Conservation (phyloP, 2,888 invertebrate species). For the Xanthia togata region DNA sequence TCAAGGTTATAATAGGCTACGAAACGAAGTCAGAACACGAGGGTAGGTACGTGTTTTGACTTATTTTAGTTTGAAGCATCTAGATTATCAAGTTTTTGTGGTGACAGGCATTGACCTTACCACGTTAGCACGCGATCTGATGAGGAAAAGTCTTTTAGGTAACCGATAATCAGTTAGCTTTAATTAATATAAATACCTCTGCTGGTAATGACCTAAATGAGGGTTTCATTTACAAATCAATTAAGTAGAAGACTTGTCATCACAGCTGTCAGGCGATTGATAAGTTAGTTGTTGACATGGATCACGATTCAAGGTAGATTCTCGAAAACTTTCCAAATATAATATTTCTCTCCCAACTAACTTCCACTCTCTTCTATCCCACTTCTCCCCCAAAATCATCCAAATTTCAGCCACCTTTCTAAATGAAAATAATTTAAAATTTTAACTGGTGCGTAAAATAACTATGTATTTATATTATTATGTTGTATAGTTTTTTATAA, state of each 20-base stretch:
- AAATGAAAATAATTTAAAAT: too few relatives aligned
- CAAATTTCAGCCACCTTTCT: too few relatives aligned
- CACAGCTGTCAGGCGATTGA: not conserved
- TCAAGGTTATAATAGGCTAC: too few relatives aligned
- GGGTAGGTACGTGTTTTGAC: too few relatives aligned
- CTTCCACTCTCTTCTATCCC: too few relatives aligned
- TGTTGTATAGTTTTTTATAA: too few relatives aligned
- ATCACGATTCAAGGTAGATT: not conserved
- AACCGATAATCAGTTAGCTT: constrained; percentile 20
- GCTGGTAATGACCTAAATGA: constrained; percentile 21
- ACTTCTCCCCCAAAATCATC: too few relatives aligned
- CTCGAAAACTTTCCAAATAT: too few relatives aligned
- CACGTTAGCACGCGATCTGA: constrained; percentile 27
- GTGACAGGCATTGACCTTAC: constrained; percentile 24
- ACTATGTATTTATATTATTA: too few relatives aligned
- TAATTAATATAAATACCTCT: constrained; percentile 17
- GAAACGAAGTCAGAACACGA: not conserved
- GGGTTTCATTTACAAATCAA: constrained; percentile 27
- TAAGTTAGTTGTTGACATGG: not conserved
- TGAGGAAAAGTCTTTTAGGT: constrained; percentile 25
- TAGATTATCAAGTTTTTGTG: constrained; percentile 1
- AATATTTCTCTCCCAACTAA: too few relatives aligned
- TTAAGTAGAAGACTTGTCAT: constrained; percentile 38
- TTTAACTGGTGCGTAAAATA: too few relatives aligned
- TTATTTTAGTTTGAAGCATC: not conserved